These are phyloP conservation scores for Lagorchestes hirsutus DNA, from an alignment of 2,797 vertebrate genomes.

Conservation along the genomic window DNA sequence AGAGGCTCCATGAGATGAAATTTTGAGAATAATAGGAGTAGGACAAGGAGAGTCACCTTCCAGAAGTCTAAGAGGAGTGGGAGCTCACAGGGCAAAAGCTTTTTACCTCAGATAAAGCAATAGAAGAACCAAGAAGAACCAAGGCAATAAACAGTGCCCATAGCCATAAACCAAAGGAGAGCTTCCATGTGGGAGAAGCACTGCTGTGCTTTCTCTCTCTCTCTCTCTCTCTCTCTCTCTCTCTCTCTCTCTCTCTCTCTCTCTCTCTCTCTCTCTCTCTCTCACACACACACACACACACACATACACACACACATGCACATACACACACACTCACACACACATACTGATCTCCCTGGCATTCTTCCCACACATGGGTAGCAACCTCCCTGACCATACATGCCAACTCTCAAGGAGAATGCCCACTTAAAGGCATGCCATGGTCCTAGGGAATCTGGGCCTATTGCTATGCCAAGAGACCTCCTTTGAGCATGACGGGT, in stretches of 20 bases:
- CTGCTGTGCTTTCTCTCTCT: not conserved
- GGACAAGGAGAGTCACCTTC: not conserved
- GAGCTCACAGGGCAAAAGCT: not conserved
- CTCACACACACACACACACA: no score
- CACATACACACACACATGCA: not conserved
- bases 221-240: not conserved
- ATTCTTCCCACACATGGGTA: not conserved
- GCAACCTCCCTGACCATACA: no score
- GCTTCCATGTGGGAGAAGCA: not conserved
- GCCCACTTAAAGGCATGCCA: not conserved
- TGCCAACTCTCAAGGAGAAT: not conserved
- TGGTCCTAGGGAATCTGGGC: not conserved
- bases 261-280: not conserved
- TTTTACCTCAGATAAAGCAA: not conserved
- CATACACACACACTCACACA: not conserved
- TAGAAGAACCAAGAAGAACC: not conserved
- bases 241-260: not conserved
- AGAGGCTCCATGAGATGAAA: no score
- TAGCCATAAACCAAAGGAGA: not conserved
- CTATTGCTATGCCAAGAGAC: not conserved
- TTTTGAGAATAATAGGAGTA: not conserved
- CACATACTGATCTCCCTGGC: not conserved
- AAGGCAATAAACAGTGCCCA: not conserved
- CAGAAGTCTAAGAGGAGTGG: not conserved
- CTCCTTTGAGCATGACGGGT: not conserved